Evolutionary conservation across 2,113 vertebrate genomes (phyloP).

Genomic region (Pollachius pollachius): DNA sequence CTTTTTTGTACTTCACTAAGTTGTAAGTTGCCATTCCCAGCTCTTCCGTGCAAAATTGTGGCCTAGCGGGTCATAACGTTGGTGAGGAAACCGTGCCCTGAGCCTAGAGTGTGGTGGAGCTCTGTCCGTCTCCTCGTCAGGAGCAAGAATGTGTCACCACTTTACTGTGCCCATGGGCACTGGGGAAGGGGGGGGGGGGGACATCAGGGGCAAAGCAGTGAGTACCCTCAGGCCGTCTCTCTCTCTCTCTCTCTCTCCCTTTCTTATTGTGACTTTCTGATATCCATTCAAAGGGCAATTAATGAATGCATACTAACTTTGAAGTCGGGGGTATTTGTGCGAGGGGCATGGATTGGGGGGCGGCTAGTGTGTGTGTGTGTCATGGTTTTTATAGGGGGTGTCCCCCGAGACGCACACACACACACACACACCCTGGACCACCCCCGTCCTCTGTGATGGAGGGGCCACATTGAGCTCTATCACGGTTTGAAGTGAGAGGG

Average conservation of each 20-base stretch:
- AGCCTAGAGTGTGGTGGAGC: slow-evolving; percentile 54
- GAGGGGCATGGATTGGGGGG: slow-evolving; percentile 22
- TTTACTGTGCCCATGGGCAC: slow-evolving; percentile 60
- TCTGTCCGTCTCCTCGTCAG: slow-evolving; percentile 43
- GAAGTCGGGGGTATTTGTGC: slow-evolving; percentile 82
- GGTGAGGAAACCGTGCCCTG: slow-evolving; percentile 45
- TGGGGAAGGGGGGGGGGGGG: slow-evolving; percentile 56
- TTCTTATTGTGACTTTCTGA: slow-evolving; percentile 97
- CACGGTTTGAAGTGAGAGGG: slow-evolving; percentile 98
- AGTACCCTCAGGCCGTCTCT: slow-evolving; percentile 51
- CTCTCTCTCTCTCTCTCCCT: slow-evolving; percentile 34
- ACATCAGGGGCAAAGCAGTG: slow-evolving; percentile 59
- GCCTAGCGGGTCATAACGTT: slow-evolving; percentile 38
- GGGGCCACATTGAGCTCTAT: slow-evolving; percentile 91
- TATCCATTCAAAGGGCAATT: slow-evolving; percentile 99
- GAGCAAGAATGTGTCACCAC: slow-evolving; percentile 63
- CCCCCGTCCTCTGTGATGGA: slow-evolving; percentile 94
- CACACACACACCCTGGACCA: slow-evolving; percentile 1
- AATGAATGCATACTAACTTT: slow-evolving; percentile 99
- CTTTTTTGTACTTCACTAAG: neutral
- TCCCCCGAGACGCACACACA: slow-evolving; percentile 59
- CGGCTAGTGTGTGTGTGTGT: slow-evolving; percentile 8
- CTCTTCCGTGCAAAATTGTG: slow-evolving; percentile 14
- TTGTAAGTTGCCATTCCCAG: slow-evolving; percentile 1
- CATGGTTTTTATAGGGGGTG: slow-evolving; percentile 74